Evolutionary conservation across 1,140 invertebrate genomes (phyloP).

Genomic region (Drosophila dunni): DNA sequence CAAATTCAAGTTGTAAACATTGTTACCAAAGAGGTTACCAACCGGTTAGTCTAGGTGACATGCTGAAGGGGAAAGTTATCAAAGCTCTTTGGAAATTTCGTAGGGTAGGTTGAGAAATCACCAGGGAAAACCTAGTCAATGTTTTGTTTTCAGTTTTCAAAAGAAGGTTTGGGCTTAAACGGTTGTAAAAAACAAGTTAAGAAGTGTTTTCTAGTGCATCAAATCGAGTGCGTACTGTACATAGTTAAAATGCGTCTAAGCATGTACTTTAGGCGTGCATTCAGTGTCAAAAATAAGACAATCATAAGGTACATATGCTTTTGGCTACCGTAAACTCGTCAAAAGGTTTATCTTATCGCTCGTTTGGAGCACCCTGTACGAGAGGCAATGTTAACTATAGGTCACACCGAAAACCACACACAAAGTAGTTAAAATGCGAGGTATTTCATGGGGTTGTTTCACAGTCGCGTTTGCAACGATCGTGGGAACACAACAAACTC

Average conservation of each 20-base stretch:
- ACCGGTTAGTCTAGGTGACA: constrained; percentile 48
- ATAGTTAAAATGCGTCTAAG: constrained; percentile 19
- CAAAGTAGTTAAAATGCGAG: constrained; percentile 50
- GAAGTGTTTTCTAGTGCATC: neutral
- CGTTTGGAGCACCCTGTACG: constrained; percentile 61
- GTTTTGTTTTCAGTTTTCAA: neutral
- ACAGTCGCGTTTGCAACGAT: constrained; percentile 71
- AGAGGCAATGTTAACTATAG: constrained; percentile 75
- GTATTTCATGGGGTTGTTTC: constrained; percentile 7
- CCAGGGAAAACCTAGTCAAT: neutral
- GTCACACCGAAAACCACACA: constrained; percentile 43
- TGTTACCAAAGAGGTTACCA: neutral
- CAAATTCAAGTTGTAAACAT: constrained; percentile 11
- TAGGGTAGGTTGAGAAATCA: constrained; percentile 57
- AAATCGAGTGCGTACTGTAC: constrained; percentile 44
- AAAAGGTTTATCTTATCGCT: constrained; percentile 70
- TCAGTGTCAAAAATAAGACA: constrained; percentile 34
- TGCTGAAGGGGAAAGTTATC: constrained; percentile 70
- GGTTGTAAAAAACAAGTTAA: neutral
- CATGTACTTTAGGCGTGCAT: constrained; percentile 55
- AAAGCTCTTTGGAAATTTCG: constrained; percentile 16
- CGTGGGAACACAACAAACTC: constrained; percentile 52
- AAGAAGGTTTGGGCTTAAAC: neutral
- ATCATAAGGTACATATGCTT: constrained; percentile 48
- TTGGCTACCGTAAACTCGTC: neutral